Evolutionary conservation across 1,140 invertebrate genomes (phyloP).

Genomic region (Drosophila lacteicornis): DNA sequence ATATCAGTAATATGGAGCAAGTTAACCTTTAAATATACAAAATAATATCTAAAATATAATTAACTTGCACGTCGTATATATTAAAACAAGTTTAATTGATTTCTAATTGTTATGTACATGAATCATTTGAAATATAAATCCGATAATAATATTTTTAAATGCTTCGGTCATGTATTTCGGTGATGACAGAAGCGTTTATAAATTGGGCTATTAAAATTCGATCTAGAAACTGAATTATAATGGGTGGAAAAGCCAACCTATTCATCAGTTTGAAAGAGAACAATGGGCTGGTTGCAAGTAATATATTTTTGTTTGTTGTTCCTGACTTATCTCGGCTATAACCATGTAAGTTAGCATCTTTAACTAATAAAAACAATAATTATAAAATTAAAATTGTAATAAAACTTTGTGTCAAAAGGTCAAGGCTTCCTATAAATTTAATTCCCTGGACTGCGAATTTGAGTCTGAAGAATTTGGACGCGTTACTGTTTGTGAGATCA

Average conservation of each 20-base stretch:
- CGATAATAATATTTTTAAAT: not conserved
- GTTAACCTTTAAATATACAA: not conserved
- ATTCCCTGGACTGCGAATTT: conserved; percentile 2
- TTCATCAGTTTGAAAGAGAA: not conserved
- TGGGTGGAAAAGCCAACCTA: not conserved
- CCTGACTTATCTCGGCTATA: not conserved
- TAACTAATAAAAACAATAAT: not conserved
- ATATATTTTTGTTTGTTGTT: not conserved
- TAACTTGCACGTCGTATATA: not conserved
- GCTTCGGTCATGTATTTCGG: not conserved
- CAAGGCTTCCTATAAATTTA: conserved; percentile 28
- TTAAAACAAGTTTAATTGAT: not conserved
- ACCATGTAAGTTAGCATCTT: not conserved
- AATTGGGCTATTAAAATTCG: not conserved
- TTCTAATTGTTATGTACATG: not conserved
- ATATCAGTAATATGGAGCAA: not conserved
- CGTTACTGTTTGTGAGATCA: conserved; percentile 27
- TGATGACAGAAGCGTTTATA: no score
- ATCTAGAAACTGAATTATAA: not conserved
- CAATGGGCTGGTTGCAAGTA: not conserved
- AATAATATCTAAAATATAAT: not conserved
- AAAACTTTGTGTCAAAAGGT: not conserved
- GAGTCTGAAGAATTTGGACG: not conserved
- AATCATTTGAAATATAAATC: not conserved
- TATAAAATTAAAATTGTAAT: not conserved